phyloP scores from a whole-genome alignment of 1,140 invertebrate species.

The Trachymyrmex cornetzi region DNA sequence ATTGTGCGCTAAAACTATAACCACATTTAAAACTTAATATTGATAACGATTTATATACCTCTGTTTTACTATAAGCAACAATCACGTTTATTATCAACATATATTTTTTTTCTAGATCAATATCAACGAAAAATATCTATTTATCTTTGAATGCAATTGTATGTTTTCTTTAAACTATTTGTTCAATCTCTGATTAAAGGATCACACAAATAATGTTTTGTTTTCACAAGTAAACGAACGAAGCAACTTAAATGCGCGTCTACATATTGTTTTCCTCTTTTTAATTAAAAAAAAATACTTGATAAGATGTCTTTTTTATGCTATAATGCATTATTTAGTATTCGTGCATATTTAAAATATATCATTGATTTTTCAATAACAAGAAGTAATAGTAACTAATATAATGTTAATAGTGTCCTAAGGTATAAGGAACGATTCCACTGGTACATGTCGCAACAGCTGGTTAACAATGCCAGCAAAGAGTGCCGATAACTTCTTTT shows the following conservation, averaged over 20 bases:
- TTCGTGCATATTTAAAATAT: neutral
- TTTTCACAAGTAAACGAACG: neutral
- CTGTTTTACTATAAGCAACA: conserved; percentile 21
- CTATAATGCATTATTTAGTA: neutral
- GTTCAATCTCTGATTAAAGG: neutral
- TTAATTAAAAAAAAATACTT: neutral
- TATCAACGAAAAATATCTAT: neutral
- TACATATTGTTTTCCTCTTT: neutral
- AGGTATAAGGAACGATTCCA: conserved; percentile 88
- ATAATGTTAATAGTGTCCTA: conserved; percentile 74
- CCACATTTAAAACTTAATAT: conserved; percentile 13
- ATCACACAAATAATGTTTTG: conserved; percentile 1
- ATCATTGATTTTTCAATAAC: conserved; percentile 9
- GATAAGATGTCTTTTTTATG: neutral
- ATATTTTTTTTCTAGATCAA: neutral
- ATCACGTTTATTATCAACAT: conserved; percentile 2
- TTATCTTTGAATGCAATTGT: neutral
- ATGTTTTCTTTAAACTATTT: neutral
- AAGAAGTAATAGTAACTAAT: conserved; percentile 28
- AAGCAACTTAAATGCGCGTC: neutral
- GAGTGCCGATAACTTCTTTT: conserved; percentile 88
- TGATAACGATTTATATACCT: neutral
- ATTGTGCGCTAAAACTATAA: conserved; percentile 30
- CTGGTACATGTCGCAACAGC: conserved; percentile 89
- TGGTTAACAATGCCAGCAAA: conserved; percentile 90